Conservation (phyloP, 35 echinoderm and acorn worm genomes). For the Holothuria glaberrima region DNA sequence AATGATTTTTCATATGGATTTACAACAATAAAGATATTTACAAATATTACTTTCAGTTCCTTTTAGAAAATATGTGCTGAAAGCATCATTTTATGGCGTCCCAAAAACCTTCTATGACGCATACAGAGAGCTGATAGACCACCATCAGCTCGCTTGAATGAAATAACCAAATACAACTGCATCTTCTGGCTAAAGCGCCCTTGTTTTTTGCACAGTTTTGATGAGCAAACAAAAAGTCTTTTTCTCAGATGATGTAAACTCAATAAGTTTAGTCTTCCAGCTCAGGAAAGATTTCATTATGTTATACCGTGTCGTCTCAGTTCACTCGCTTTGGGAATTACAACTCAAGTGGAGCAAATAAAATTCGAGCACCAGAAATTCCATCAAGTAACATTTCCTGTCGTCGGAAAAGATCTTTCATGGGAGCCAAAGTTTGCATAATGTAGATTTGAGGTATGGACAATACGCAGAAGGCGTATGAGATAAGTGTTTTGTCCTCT, state of each 20-base stretch:
- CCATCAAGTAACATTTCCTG: constrained; percentile 56
- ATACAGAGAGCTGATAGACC: too few relatives aligned
- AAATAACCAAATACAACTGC: too few relatives aligned
- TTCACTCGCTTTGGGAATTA: constrained; percentile 45
- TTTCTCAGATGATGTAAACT: constrained; percentile 9
- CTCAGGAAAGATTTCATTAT: constrained; percentile 29
- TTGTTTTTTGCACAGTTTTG: background rate
- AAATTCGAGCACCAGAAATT: constrained; percentile 51
- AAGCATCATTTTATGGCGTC: too few relatives aligned
- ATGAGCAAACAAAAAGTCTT: constrained; percentile 3
- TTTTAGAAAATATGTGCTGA: too few relatives aligned
- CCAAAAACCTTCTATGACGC: too few relatives aligned
- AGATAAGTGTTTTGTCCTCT: constrained; percentile 34
- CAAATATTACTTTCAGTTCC: too few relatives aligned
- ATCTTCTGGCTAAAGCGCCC: too few relatives aligned
- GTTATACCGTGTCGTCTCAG: background rate
- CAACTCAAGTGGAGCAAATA: constrained; percentile 50
- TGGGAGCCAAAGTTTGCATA: constrained; percentile 44
- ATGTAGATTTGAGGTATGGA: constrained; percentile 12
- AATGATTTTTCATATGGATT: too few relatives aligned
- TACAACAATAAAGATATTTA: too few relatives aligned
- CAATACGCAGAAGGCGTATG: background rate
- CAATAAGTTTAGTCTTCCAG: constrained; percentile 4
- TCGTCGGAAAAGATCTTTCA: constrained; percentile 40
- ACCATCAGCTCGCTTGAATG: too few relatives aligned